Conservation (phyloP, 2,888 invertebrate species). For the Rhaphigaster nebulosa region DNA sequence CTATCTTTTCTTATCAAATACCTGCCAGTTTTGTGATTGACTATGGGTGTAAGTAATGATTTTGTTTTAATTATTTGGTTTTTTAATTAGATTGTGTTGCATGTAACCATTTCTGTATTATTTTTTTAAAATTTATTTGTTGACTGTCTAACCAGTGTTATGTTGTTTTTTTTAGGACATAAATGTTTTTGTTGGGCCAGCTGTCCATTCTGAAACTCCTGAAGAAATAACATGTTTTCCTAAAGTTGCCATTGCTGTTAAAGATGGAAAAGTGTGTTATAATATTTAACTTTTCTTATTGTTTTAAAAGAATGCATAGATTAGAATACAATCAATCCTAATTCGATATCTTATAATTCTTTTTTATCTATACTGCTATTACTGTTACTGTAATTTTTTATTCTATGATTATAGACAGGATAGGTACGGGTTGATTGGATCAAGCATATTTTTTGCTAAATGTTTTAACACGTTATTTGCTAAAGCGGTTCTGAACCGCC, state of each 20-base stretch:
- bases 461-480: no score
- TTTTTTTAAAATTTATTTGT: not conserved
- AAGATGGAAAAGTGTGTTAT: constrained; percentile 73
- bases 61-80: not conserved
- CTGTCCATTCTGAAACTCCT: constrained; percentile 58
- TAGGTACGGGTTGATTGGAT: no score
- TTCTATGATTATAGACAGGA: no score
- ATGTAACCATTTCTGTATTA: not conserved
- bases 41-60: not conserved
- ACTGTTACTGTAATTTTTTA: no score
- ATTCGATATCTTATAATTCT: not conserved
- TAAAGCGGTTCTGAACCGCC: no score
- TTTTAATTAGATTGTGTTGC: not conserved
- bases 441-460: no score
- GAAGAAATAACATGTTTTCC: constrained; percentile 57
- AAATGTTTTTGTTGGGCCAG: constrained; percentile 60
- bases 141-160: not conserved
- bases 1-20: not conserved
- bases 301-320: not conserved
- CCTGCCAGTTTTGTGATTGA: not conserved
- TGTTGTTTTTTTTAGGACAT: constrained; percentile 45
- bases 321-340: not conserved
- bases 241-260: constrained; percentile 70
- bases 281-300: not conserved
- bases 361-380: no score